These are phyloP conservation scores for Cheilosia urbana DNA, from an alignment of 2,888 invertebrate genomes.

Conservation along the genomic window DNA sequence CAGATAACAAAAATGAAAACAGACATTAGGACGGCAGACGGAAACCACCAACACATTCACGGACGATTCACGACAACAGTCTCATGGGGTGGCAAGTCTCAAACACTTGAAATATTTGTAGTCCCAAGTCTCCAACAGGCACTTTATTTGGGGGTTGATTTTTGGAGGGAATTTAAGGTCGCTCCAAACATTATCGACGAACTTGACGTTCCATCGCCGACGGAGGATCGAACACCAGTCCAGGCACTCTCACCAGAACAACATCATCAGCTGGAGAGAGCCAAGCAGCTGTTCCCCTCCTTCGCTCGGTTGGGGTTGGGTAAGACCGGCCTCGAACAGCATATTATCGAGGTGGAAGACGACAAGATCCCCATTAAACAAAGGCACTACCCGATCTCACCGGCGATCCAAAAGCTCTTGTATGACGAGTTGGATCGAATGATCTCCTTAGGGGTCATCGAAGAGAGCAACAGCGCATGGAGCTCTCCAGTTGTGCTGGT, in stretches of 20 bases:
- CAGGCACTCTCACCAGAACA: not conserved
- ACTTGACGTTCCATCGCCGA: not conserved
- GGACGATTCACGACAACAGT: not conserved
- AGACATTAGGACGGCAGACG: too few species aligned
- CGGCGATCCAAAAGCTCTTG: constrained; percentile 18
- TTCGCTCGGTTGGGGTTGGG: not conserved
- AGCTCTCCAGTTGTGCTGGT: not conserved
- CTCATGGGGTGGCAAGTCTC: not conserved
- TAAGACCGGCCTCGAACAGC: constrained; percentile 4
- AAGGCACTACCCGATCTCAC: constrained; percentile 29
- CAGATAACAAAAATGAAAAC: not conserved
- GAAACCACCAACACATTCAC: not conserved
- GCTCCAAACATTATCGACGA: not conserved
- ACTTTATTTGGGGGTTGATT: not conserved
- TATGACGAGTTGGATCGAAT: constrained; percentile 32
- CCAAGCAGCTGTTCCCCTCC: not conserved
- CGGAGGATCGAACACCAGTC: not conserved
- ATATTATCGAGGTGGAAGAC: constrained; percentile 20
- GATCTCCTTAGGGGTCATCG: not conserved
- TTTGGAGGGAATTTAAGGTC: constrained; percentile 2
- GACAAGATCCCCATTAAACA: not conserved
- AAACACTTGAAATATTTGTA: not conserved
- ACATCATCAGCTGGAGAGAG: too few species aligned
- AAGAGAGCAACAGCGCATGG: too few species aligned
- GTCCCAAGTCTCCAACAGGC: not conserved